These are phyloP conservation scores for Unio pictorum DNA, from an alignment of 2,888 invertebrate species.

Conservation along the genomic window DNA sequence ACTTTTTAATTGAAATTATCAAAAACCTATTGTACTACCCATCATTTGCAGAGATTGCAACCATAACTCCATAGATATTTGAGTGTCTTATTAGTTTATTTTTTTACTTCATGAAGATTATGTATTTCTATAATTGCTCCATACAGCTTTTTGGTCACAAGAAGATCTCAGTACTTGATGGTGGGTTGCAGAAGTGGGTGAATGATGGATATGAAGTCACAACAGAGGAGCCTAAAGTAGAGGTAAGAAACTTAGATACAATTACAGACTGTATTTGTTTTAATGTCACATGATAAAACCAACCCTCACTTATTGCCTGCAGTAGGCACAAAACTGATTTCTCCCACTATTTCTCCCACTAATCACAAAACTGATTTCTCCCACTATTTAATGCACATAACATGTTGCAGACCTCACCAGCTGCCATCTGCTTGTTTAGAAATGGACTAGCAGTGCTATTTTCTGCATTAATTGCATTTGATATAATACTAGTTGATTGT, in stretches of 20 bases:
- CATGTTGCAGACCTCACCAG: too few relatives aligned
- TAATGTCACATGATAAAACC: background rate
- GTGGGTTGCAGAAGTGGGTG: conserved; percentile 54
- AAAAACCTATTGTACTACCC: too few relatives aligned
- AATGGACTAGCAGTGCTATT: too few relatives aligned
- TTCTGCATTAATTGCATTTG: too few relatives aligned
- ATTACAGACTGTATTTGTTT: background rate
- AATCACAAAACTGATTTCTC: background rate
- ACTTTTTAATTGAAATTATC: too few relatives aligned
- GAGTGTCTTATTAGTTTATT: background rate
- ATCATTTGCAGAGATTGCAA: background rate
- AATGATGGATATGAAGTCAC: conserved; percentile 51
- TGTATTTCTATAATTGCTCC: background rate
- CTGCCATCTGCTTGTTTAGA: background rate
- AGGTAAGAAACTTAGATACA: conserved; percentile 32
- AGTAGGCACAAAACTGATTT: background rate
- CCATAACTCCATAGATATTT: background rate
- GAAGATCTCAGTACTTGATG: conserved; percentile 54
- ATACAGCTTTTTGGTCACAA: conserved; percentile 53
- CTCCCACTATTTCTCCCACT: too few relatives aligned
- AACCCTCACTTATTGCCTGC: too few relatives aligned
- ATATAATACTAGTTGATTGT: too few relatives aligned
- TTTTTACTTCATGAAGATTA: background rate
- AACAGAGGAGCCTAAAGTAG: conserved; percentile 39
- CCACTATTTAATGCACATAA: too few relatives aligned